phyloP scores from a whole-genome alignment of 2,797 vertebrate species.

The Dromococcyx pavoninus region DNA sequence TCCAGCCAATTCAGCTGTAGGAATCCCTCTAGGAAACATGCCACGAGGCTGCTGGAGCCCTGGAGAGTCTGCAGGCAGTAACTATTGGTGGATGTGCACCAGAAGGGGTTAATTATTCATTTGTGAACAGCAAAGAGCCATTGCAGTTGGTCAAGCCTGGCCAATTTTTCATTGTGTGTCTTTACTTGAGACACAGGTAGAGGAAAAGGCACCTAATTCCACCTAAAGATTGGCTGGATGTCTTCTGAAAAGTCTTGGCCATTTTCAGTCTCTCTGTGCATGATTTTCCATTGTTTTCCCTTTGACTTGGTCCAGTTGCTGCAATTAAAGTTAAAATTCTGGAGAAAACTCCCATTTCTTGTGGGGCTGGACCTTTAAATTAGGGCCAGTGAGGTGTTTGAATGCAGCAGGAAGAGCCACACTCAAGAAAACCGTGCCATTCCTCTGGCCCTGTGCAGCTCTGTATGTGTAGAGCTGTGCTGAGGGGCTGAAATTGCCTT shows the following conservation, averaged over 20 bases:
- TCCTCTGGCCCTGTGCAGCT: not conserved
- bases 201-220: not conserved
- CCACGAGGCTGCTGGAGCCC: not conserved
- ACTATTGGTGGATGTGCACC: not conserved
- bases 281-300: not conserved
- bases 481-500: not conserved
- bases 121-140: not conserved
- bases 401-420: not conserved
- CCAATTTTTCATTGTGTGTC: not conserved
- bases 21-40: not conserved
- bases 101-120: not conserved
- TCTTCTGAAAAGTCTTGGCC: not conserved
- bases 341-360: not conserved
- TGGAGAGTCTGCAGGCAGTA: not conserved
- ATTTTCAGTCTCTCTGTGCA: not conserved
- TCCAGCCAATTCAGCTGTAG: not conserved
- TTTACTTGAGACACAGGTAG: not conserved
- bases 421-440: not conserved
- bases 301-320: not conserved
- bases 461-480: not conserved
- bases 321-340: not conserved
- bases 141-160: not conserved
- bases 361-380: not conserved
- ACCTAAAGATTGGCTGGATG: not conserved
- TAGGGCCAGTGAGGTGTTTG: not conserved